Evolutionary conservation across 2,797 vertebrate species (phyloP).

Genomic region (Alectoris magna): DNA sequence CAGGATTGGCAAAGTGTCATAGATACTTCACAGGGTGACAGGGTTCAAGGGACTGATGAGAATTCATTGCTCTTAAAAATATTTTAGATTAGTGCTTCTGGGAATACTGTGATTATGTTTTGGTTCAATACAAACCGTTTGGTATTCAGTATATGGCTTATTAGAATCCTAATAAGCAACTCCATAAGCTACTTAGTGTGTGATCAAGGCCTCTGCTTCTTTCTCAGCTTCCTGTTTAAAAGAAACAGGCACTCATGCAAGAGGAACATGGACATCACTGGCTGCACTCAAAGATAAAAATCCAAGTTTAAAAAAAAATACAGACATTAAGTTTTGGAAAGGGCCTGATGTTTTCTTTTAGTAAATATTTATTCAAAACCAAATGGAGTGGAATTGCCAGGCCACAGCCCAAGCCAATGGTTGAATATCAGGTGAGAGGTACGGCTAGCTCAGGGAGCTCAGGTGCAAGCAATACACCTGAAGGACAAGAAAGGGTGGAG

Average conservation of each 20-base stretch:
- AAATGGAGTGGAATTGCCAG: too few relatives aligned
- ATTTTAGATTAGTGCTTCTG: not conserved
- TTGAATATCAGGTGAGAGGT: too few relatives aligned
- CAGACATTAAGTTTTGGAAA: not conserved
- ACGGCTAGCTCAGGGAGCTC: too few relatives aligned
- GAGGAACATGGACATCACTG: not conserved
- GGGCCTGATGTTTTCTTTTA: not conserved
- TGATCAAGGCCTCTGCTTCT: not conserved
- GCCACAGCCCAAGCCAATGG: too few relatives aligned
- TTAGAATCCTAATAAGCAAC: not conserved
- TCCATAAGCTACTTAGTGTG: not conserved
- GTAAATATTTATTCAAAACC: not conserved
- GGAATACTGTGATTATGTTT: not conserved
- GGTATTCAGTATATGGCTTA: not conserved
- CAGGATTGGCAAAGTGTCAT: not conserved
- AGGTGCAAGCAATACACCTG: too few relatives aligned
- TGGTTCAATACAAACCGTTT: not conserved
- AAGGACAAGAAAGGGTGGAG: too few relatives aligned
- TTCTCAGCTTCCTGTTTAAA: not conserved
- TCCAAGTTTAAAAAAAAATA: not conserved
- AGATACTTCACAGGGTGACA: not conserved
- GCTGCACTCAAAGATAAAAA: not conserved
- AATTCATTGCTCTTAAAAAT: not conserved
- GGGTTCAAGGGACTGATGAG: not conserved
- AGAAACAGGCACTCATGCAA: not conserved